phyloP scores from a whole-genome alignment of 1,140 invertebrate genomes.

The Drosophila sturtevanti region DNA sequence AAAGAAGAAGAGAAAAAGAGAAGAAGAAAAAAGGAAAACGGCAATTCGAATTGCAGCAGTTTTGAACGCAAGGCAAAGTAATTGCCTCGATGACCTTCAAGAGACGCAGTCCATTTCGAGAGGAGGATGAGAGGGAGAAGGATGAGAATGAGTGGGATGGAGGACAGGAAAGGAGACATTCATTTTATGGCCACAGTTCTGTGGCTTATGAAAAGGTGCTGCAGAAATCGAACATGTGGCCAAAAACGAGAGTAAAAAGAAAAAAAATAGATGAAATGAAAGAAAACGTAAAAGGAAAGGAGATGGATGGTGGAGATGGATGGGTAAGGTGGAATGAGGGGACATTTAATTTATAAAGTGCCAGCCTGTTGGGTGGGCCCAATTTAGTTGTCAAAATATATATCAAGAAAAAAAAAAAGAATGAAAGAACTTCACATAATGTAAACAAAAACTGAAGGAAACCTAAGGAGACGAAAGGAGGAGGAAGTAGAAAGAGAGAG shows the following conservation, averaged over 20 bases:
- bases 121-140: not conserved
- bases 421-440: conserved; percentile 23
- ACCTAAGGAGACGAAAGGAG: not conserved
- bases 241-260: conserved; percentile 27
- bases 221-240: conserved; percentile 75
- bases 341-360: conserved; percentile 74
- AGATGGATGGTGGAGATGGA: not conserved
- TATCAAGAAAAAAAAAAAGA: conserved; percentile 20
- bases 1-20: conserved; percentile 22
- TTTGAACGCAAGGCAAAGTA: conserved; percentile 51
- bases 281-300: conserved; percentile 48
- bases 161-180: not conserved
- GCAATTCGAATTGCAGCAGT: conserved; percentile 59
- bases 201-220: conserved; percentile 62
- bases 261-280: not conserved
- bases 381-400: conserved; percentile 78
- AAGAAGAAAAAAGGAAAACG: conserved; percentile 20
- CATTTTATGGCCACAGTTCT: conserved; percentile 57
- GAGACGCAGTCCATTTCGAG: conserved; percentile 8
- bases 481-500: no score
- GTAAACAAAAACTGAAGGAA: conserved; percentile 58
- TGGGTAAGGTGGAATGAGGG: conserved; percentile 21
- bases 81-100: conserved; percentile 71
- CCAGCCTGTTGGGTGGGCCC: conserved; percentile 36
- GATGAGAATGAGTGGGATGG: not conserved